phyloP scores from a whole-genome alignment of 2,888 invertebrate genomes.

The Drosophila fungiperda region DNA sequence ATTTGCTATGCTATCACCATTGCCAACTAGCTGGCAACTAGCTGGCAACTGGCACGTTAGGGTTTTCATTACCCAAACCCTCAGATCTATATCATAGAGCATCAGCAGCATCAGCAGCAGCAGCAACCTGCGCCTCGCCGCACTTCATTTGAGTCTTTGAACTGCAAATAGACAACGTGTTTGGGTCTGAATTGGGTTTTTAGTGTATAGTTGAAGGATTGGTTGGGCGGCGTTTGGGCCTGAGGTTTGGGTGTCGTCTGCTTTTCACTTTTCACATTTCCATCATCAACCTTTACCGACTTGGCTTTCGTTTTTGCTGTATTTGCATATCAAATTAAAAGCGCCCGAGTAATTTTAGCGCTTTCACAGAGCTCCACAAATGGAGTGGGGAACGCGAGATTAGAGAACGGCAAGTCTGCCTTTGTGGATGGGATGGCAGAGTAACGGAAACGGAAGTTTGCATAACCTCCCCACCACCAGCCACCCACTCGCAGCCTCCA shows the following conservation, averaged over 20 bases:
- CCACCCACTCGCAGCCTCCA: constrained; percentile 8
- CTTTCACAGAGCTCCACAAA: constrained; percentile 60
- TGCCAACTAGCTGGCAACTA: constrained; percentile 35
- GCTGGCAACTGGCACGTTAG: constrained; percentile 55
- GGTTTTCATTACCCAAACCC: constrained; percentile 49
- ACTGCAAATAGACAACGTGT: constrained; percentile 77
- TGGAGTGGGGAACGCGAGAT: constrained; percentile 17
- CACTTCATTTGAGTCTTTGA: constrained; percentile 79
- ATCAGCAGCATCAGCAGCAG: not conserved
- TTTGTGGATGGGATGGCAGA: constrained; percentile 37
- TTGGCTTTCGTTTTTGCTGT: constrained; percentile 79
- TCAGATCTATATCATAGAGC: constrained; percentile 22
- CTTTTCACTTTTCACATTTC: constrained; percentile 80
- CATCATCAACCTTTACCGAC: constrained; percentile 78
- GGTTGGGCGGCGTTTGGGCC: not conserved
- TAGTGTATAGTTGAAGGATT: constrained; percentile 21
- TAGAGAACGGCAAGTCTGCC: not conserved
- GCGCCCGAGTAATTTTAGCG: constrained; percentile 79
- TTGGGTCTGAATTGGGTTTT: constrained; percentile 44
- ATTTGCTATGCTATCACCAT: constrained; percentile 57
- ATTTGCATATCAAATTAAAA: constrained; percentile 81
- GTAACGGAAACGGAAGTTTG: constrained; percentile 73
- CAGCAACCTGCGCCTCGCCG: constrained; percentile 35
- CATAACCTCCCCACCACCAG: constrained; percentile 22
- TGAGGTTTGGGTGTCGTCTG: constrained; percentile 55